These are phyloP conservation scores for Sinohyriopsis cumingii DNA, from an alignment of 2,888 invertebrate genomes.

Conservation along the genomic window DNA sequence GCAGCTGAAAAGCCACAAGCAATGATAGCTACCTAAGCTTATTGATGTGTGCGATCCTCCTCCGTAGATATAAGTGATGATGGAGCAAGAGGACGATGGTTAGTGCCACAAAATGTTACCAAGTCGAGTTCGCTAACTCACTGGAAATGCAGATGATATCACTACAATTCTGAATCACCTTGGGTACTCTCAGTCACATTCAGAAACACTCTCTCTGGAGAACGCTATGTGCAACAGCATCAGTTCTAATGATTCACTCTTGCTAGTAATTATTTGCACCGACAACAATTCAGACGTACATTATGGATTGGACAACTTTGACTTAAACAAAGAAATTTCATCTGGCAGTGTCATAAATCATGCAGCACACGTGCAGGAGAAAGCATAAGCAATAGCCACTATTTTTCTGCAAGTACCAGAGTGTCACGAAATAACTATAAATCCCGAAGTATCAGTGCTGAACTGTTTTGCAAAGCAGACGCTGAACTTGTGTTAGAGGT, in stretches of 20 bases:
- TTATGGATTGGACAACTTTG: constrained; percentile 36
- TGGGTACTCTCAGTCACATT: constrained; percentile 26
- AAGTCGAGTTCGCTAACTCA: constrained; percentile 28
- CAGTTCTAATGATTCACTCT: constrained; percentile 3
- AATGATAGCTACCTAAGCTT: background rate
- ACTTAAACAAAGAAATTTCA: constrained; percentile 27
- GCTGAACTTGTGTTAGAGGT: constrained; percentile 13
- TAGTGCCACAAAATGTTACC: constrained; percentile 27
- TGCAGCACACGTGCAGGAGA: constrained; percentile 15
- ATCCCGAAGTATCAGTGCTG: constrained; percentile 6
- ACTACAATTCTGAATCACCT: constrained; percentile 24
- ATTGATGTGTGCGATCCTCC: constrained; percentile 12
- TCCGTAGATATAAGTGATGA: constrained; percentile 22
- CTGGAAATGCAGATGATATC: constrained; percentile 35
- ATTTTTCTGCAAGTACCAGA: background rate
- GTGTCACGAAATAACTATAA: constrained; percentile 3
- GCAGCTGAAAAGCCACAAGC: constrained; percentile 7
- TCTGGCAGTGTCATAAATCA: constrained; percentile 28
- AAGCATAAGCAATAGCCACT: background rate
- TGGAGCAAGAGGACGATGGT: constrained; percentile 24
- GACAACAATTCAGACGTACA: constrained; percentile 23
- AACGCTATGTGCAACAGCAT: constrained; percentile 27
- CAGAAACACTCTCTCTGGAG: constrained; percentile 21
- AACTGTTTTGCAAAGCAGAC: constrained; percentile 20
- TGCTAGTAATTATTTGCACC: constrained; percentile 15